Evolutionary conservation across 2,888 invertebrate genomes (phyloP).

Genomic region (Notodonta dromedarius): DNA sequence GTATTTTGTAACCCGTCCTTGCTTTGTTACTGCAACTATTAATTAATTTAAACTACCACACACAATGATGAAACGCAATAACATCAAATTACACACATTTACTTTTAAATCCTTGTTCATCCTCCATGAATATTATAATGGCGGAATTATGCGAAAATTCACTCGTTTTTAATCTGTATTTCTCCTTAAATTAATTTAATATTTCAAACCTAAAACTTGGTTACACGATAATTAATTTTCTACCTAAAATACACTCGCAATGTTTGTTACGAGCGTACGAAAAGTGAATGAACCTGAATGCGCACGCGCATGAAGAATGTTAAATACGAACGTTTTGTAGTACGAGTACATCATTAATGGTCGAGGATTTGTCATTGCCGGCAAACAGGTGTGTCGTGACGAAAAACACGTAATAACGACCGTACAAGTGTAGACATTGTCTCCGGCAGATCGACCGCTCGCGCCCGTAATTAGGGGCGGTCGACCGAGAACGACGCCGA

Average conservation of each 20-base stretch:
- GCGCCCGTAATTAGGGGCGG: conserved; percentile 64
- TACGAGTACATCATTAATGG: conserved; percentile 45
- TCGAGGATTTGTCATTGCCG: conserved; percentile 58
- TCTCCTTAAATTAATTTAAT: conserved; percentile 2
- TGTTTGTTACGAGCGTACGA: too few species aligned
- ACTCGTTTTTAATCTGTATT: neutral
- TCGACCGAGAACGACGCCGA: conserved; percentile 46
- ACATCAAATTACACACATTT: conserved; percentile 3
- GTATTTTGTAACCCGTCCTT: conserved; percentile 41
- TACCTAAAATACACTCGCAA: too few species aligned
- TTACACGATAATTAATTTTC: too few species aligned
- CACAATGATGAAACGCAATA: conserved; percentile 18
- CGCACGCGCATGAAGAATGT: conserved; percentile 43
- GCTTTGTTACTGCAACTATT: conserved; percentile 32
- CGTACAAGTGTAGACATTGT: conserved; percentile 67
- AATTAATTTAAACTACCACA: conserved; percentile 23
- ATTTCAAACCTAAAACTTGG: neutral
- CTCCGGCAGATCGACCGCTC: conserved; percentile 56
- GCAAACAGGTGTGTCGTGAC: conserved; percentile 67
- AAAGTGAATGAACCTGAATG: conserved; percentile 5
- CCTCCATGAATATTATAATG: conserved; percentile 4
- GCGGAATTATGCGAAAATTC: neutral
- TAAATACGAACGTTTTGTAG: conserved; percentile 50
- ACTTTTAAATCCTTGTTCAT: neutral
- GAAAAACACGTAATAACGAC: conserved; percentile 65